Base-by-base conservation (phyloP, 2,888 invertebrate species). In the Choristoneura rosaceana region DNA sequence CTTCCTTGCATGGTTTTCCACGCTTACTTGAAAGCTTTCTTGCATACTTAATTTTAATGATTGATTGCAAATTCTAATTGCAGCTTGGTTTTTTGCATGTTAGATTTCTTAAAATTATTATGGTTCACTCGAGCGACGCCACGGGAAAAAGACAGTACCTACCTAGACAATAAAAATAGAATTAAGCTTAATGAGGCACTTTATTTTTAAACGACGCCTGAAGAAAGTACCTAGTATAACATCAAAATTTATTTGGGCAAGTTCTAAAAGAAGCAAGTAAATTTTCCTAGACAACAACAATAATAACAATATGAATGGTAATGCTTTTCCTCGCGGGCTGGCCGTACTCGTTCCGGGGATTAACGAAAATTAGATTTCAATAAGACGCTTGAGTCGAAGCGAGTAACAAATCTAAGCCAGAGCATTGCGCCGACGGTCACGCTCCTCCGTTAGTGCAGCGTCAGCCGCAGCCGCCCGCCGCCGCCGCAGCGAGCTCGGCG, bases 351-450 rank as follows among this genome's bases (percentile, higher is more conserved):
- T 88, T 87, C 83, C 76, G 80, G 80, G 91, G 93, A 92, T 93
- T 93, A 93, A 86, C 89, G 91, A 92, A 93, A 93, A 93, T 93
- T 92, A 91, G 90, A 93, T 93, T 93, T 92, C 93, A 92, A 93
- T 93, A 92, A 93, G 92, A 92, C 90, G 92, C 86, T 90, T 89
- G 90, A 88, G 85, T 81, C 88, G 87, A 82, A 83, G 83, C 87
- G 85, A 81, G 86, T 84, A 85, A 88, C 89, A 88, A 89, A 90
- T 87, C 90, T 87, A 87, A 89, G 87, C 84, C 84, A 86, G 87
- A 90, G 86, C 85, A 88, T 85, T 84, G 85, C 85, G 82, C 86
- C 87, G 90, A 89, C 88, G 89, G 90, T 89, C 91, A 92, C 90
- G 90, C 85, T 89, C 83, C 84, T 87, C 84, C 84, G 87, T 85